phyloP scores from a whole-genome alignment of 2,888 invertebrate species.

The Tinea trinotella region DNA sequence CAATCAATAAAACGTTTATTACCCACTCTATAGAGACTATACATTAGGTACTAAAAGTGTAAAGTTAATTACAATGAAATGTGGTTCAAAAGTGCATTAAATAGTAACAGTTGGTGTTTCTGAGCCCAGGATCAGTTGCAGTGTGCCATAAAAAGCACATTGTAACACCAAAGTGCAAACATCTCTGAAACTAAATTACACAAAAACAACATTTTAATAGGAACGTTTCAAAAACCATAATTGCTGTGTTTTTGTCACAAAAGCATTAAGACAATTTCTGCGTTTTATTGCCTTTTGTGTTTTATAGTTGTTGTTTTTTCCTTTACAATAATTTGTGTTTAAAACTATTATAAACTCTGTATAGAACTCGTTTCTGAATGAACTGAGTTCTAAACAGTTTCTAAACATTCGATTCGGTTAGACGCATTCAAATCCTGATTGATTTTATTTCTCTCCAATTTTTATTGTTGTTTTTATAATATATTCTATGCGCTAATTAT shows the following conservation, averaged over 20 bases:
- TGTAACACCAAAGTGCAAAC: not conserved
- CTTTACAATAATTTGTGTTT: not conserved
- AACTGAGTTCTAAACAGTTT: too few relatives aligned
- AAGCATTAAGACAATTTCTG: not conserved
- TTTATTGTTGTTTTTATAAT: too few relatives aligned
- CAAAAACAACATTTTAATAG: not conserved
- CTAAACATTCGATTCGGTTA: too few relatives aligned
- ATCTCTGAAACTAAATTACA: conserved; percentile 9
- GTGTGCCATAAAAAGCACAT: conserved; percentile 1
- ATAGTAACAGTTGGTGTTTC: not conserved
- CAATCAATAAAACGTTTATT: too few relatives aligned
- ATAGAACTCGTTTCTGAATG: too few relatives aligned
- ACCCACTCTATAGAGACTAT: too few relatives aligned
- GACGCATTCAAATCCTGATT: too few relatives aligned
- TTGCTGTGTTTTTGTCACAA: conserved; percentile 13
- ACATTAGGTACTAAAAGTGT: not conserved
- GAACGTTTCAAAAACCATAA: conserved; percentile 12
- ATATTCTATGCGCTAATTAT: too few relatives aligned
- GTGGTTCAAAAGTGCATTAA: conserved; percentile 10
- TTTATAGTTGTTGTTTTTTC: not conserved
- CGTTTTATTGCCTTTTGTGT: not conserved
- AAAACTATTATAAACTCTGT: too few relatives aligned
- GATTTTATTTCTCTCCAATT: too few relatives aligned
- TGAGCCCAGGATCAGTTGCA: not conserved
- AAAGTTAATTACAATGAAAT: conserved; percentile 5